A percentile compares a stretch with the other conserved stretches of the same genome.
Evolutionary conservation across 2,797 vertebrate genomes (phyloP).

Genomic region (Mus minutoides): DNA sequence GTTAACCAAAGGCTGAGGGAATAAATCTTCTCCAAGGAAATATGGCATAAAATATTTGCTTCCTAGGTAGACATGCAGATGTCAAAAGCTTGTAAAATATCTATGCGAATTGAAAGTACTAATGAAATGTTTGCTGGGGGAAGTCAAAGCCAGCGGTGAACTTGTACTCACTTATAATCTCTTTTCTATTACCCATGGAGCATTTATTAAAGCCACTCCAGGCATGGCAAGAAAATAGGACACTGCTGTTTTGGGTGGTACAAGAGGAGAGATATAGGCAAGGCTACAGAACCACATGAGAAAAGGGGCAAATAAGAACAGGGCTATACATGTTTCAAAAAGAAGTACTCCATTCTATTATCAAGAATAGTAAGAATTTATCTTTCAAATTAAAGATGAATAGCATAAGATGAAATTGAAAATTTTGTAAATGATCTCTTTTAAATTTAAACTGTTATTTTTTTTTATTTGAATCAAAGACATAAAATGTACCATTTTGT

Average conservation of each 20-base stretch:
- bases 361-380: neutral
- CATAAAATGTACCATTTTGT: neutral
- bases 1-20: neutral
- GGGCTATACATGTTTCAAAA: neutral
- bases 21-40: neutral
- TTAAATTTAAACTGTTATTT: neutral
- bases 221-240: neutral
- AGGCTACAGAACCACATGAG: neutral
- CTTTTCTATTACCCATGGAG: neutral
- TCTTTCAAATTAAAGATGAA: neutral
- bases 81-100: neutral
- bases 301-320: neutral
- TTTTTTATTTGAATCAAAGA: neutral
- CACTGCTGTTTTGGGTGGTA: neutral
- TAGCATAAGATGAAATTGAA: neutral
- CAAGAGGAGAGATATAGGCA: fast-evolving
- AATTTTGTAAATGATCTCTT: too few species aligned
- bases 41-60: neutral
- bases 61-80: neutral
- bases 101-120: neutral
- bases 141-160: neutral
- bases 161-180: too few species aligned
- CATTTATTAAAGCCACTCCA: neutral
- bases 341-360: neutral
- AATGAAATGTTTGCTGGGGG: neutral